A percentile compares a stretch with the other conserved stretches of the same genome.
Conservation (phyloP, 2,797 vertebrate species). For the Alfaro cultratus region DNA sequence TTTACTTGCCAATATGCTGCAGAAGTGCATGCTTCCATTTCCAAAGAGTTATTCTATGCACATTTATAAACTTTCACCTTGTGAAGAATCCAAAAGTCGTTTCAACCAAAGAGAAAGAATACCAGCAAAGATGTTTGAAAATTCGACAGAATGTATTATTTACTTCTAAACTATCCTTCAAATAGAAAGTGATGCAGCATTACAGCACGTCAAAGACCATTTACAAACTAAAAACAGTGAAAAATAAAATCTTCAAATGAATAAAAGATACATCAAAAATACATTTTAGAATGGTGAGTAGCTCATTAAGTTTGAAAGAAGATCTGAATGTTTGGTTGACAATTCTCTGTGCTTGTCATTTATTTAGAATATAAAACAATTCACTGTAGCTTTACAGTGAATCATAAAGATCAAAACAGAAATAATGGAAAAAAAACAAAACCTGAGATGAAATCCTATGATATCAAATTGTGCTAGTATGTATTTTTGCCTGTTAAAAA, state of each 20-base stretch:
- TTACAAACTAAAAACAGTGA: background rate
- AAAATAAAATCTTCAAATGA: background rate
- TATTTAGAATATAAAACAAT: background rate
- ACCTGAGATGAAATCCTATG: conserved; percentile 10
- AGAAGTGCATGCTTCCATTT: background rate
- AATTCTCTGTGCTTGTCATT: background rate
- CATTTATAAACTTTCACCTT: background rate
- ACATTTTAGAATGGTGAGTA: conserved; percentile 12
- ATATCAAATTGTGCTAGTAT: background rate
- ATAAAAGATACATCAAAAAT: conserved; percentile 21
- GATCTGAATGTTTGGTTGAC: background rate
- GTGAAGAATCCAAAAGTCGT: background rate
- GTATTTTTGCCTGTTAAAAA: background rate
- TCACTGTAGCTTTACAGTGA: too few species aligned
- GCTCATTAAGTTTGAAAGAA: background rate
- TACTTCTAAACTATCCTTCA: background rate
- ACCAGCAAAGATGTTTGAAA: background rate
- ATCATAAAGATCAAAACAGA: background rate
- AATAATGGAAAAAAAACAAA: conserved; percentile 16
- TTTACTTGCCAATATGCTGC: background rate
- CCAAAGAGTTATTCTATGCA: background rate
- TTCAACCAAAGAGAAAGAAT: background rate
- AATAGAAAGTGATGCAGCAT: background rate
- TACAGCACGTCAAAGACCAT: background rate
- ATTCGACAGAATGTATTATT: background rate